phyloP scores from a whole-genome alignment of 2,888 invertebrate genomes.

The Apamea sordens region DNA sequence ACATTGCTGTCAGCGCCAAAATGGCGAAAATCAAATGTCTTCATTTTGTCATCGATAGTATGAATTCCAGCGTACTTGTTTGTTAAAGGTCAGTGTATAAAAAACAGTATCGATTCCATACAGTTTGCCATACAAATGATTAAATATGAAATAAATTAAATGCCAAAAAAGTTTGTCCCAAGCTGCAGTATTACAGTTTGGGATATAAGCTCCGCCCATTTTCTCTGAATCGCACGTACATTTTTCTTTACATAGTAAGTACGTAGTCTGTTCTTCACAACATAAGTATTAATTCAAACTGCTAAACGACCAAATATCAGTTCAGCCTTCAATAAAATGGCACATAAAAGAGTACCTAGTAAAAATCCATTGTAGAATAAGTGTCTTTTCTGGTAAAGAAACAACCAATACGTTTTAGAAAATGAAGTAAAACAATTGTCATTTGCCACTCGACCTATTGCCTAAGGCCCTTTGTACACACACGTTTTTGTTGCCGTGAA shows the following conservation, averaged over 20 bases:
- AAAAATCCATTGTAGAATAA: not conserved
- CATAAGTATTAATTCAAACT: not conserved
- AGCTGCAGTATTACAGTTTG: not conserved
- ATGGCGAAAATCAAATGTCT: no score
- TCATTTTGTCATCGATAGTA: no score
- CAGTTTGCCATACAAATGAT: not conserved
- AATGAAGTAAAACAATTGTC: no score
- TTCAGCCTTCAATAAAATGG: not conserved
- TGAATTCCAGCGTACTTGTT: no score
- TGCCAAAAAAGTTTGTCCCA: not conserved
- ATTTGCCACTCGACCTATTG: no score
- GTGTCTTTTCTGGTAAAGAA: not conserved
- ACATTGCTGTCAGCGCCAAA: no score
- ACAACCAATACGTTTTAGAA: no score
- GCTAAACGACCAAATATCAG: not conserved
- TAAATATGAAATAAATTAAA: slow-evolving; percentile 14
- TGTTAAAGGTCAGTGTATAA: not conserved
- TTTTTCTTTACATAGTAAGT: not conserved
- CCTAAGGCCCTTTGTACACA: no score
- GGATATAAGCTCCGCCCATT: not conserved
- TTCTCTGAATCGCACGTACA: not conserved
- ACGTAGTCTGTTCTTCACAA: not conserved
- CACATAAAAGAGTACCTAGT: not conserved
- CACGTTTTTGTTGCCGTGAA: no score
- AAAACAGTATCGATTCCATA: not conserved